Evolutionary conservation across 2,797 vertebrate genomes (phyloP), one percentile per base, ranked within the genome.

Genomic region (Glyptemys insculpta): DNA sequence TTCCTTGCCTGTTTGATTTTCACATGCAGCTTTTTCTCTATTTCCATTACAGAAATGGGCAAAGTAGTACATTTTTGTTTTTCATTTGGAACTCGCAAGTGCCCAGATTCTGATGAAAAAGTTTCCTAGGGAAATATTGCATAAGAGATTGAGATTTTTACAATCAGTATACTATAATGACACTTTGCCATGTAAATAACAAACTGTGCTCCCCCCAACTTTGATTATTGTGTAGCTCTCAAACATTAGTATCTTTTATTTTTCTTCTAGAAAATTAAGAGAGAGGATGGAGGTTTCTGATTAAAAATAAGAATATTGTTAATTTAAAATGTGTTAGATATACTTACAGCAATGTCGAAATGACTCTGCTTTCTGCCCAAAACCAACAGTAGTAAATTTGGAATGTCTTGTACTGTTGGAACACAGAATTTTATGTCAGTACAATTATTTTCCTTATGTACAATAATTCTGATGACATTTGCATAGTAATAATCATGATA

Each of bases 261-360:
- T 98, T 96, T 97, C 92, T 96, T 96, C 93, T 90, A 86, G 79
- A 80, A 87, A 96, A 96, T 96, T 88, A n/a, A n/a, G 91, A 95
- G 89, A 85, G 72, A 57, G 21, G 53, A 79, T 85, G 49, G 12
- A 83, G 50, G 23, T 50, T 87, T 94, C 16, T 85, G 88, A 56
- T 50, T 86, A 65, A 93, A 94, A 93, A 81, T 82, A 81, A n/a
- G 90, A 79, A 76, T 94, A 56, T 94, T 97, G 83, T 91, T 95
- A 87, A 96, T 91, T 82, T 91, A 92, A 96, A 86, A 92, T 91
- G 81, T 74, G 3, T 94, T 96, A 87, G 72, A 15, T 91, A 49
- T 86, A 62, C 91, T 94, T 96, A 84, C 8, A 37, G 52, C 85
- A 90, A n/a, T 86, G 53, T 97, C 85, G 87, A 93, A 97, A 81